Evolutionary conservation across 2,888 invertebrate species (phyloP).

Genomic region (Pomacea canaliculata): DNA sequence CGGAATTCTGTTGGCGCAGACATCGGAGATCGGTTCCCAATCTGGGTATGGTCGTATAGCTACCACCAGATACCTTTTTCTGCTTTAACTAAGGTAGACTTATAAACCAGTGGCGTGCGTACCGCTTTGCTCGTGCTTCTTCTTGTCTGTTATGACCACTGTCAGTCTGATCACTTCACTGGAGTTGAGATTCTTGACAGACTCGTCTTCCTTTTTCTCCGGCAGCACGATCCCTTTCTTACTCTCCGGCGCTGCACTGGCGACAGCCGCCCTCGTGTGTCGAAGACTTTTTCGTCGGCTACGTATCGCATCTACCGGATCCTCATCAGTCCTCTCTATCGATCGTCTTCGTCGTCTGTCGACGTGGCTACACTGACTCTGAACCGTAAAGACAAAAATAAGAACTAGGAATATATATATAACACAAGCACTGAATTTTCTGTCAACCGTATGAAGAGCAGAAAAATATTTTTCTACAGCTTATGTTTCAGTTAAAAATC

Average conservation of each 20-base stretch:
- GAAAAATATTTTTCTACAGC: no score
- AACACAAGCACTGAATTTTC: no score
- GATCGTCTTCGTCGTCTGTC: slow-evolving; percentile 6
- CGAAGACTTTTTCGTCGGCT: not conserved
- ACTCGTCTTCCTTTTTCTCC: not conserved
- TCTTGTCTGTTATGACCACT: slow-evolving; percentile 23
- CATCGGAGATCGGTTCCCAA: no score
- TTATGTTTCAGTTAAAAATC: no score
- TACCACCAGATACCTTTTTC: no score
- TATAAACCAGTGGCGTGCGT: no score
- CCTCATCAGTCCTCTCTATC: not conserved
- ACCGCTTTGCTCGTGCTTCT: slow-evolving; percentile 5
- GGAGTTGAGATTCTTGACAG: slow-evolving; percentile 18
- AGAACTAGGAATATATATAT: no score
- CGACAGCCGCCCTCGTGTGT: not conserved
- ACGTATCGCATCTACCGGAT: not conserved
- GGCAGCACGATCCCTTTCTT: slow-evolving; percentile 7
- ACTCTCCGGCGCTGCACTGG: not conserved
- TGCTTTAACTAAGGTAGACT: no score
- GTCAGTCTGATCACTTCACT: slow-evolving; percentile 22
- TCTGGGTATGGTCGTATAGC: no score
- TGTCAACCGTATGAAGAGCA: no score
- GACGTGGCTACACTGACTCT: slow-evolving; percentile 23
- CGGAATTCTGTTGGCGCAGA: no score
- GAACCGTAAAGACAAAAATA: not conserved